Conservation (phyloP, 2,113 vertebrate genomes). For the Stictonetta naevosa region DNA sequence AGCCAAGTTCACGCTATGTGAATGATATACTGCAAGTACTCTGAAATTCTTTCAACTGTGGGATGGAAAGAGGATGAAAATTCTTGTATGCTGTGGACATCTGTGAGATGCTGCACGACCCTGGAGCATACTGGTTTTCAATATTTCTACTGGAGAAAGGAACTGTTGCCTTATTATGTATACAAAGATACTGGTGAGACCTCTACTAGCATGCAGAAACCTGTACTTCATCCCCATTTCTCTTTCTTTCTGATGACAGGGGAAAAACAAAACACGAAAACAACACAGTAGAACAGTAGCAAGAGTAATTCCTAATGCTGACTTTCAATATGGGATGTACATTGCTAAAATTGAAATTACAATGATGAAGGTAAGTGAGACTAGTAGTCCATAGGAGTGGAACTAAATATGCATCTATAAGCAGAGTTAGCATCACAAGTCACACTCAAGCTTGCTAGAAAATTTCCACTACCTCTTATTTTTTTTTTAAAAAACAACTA, state of each 20-base stretch:
- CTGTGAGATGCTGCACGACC: not conserved
- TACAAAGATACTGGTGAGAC: not conserved
- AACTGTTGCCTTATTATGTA: not conserved
- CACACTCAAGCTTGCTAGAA: rapidly evolving
- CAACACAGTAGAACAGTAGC: not conserved
- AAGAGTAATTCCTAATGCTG: not conserved
- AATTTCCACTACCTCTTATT: rapidly evolving
- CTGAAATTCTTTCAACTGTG: not conserved
- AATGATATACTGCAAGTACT: not conserved
- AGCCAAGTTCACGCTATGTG: not conserved
- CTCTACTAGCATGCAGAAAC: not conserved
- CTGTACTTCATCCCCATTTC: not conserved
- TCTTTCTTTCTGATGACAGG: not conserved
- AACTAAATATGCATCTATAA: not conserved
- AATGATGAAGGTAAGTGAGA: not conserved
- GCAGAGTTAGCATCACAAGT: not conserved
- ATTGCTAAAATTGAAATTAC: not conserved
- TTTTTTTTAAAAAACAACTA: not conserved
- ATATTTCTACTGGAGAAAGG: not conserved
- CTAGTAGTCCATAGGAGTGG: not conserved
- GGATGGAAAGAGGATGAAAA: not conserved
- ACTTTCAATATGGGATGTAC: not conserved
- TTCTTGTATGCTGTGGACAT: not conserved
- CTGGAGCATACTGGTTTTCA: rapidly evolving
- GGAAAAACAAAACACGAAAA: not conserved